A percentile compares a stretch with the other conserved stretches of the same genome.
These are phyloP conservation scores for Sarcophaga bullata DNA, from an alignment of 1,140 invertebrate species.

Conservation along the genomic window DNA sequence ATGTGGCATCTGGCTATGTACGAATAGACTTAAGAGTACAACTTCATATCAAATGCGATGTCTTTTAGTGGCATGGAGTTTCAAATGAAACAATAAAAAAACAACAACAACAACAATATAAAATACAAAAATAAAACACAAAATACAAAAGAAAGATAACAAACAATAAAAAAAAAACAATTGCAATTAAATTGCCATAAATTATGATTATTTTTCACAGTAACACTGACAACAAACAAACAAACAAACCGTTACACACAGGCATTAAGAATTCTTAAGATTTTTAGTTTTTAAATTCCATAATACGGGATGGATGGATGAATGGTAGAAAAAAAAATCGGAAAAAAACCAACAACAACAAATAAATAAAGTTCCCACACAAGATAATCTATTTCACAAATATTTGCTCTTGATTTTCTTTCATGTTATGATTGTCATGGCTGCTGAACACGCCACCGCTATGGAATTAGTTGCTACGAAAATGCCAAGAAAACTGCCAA, in stretches of 20 bases:
- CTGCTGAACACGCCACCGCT: background rate
- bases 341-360: background rate
- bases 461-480: background rate
- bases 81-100: too few species aligned
- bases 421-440: slow-evolving; percentile 24
- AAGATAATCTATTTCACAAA: slow-evolving; percentile 1
- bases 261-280: background rate
- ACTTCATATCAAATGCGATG: background rate
- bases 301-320: background rate
- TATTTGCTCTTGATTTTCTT: slow-evolving; percentile 26
- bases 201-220: background rate
- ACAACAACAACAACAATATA: too few species aligned
- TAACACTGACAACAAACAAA: too few species aligned
- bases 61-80: background rate
- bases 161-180: background rate
- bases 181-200: slow-evolving; percentile 30
- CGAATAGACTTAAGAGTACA: background rate
- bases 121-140: too few species aligned
- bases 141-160: background rate
- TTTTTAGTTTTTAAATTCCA: background rate
- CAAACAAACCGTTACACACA: too few species aligned
- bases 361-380: background rate
- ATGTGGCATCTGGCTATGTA: too few species aligned
- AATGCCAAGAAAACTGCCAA: background rate
- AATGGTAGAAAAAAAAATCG: too few species aligned